A percentile compares a stretch with the other conserved stretches of the same genome.
Evolutionary conservation across 2,113 vertebrate species (phyloP).

Genomic region (Gallinago paraguaiae): DNA sequence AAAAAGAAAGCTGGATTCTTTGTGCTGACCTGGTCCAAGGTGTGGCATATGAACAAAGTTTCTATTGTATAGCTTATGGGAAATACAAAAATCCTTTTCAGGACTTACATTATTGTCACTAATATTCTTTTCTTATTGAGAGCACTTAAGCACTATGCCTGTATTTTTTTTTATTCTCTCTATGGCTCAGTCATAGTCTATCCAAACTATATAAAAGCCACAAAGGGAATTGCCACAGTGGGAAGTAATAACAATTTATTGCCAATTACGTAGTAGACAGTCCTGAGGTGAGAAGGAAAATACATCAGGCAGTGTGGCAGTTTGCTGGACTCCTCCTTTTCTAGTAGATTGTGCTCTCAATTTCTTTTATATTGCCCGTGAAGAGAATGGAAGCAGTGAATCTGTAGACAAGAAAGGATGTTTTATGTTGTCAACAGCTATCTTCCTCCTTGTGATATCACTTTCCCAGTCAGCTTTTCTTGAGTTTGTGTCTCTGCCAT

Average conservation of each 20-base stretch:
- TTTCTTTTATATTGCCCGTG: slow-evolving; percentile 9
- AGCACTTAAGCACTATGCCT: not conserved
- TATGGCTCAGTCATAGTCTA: not conserved
- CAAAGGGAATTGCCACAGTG: not conserved
- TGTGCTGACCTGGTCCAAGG: not conserved
- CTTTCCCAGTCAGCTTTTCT: not conserved
- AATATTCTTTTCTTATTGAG: not conserved
- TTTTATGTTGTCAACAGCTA: not conserved
- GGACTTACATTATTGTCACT: not conserved
- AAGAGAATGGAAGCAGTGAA: not conserved
- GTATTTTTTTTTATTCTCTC: not conserved
- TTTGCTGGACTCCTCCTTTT: not conserved
- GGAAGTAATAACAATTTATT: slow-evolving; percentile 38
- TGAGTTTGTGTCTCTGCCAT: not conserved
- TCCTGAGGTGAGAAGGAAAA: slow-evolving; percentile 9
- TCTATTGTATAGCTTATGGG: not conserved
- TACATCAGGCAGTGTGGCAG: not conserved
- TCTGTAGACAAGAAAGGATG: not conserved
- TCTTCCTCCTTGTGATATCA: not conserved
- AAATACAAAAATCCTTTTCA: not conserved
- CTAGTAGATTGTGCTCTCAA: not conserved
- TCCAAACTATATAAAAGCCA: not conserved
- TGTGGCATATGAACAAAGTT: not conserved
- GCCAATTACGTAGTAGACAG: slow-evolving; percentile 15
- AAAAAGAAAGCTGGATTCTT: not conserved